These are phyloP conservation scores for Gryon sp. DNA, from an alignment of 1,140 invertebrate species.

Conservation along the genomic window DNA sequence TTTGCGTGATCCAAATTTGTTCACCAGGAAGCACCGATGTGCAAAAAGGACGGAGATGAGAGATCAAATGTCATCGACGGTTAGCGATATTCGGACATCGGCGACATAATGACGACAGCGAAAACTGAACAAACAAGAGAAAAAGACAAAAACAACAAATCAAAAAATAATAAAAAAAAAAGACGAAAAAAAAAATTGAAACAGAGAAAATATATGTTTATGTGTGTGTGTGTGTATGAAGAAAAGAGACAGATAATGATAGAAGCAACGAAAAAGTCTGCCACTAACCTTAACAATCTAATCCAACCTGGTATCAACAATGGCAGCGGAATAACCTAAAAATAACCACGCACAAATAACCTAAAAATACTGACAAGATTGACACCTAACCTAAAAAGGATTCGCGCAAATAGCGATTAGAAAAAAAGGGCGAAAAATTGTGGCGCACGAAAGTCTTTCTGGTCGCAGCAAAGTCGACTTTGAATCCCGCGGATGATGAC, in stretches of 20 bases:
- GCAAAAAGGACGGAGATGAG: background rate
- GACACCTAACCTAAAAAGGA: constrained; percentile 54
- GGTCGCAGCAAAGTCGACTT: constrained; percentile 28
- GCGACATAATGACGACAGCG: background rate
- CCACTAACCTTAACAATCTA: constrained; percentile 41
- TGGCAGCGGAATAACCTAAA: constrained; percentile 57
- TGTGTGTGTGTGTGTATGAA: background rate
- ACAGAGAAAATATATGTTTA: too few species aligned
- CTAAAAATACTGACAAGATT: constrained; percentile 56
- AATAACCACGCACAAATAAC: constrained; percentile 47
- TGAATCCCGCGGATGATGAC: constrained; percentile 50
- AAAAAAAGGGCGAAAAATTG: constrained; percentile 39
- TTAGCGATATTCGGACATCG: too few species aligned
- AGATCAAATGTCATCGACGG: background rate
- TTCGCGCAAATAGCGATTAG: constrained; percentile 3
- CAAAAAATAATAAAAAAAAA: too few species aligned
- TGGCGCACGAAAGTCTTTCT: background rate
- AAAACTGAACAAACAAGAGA: too few species aligned
- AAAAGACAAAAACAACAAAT: too few species aligned
- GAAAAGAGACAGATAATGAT: background rate
- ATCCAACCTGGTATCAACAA: constrained; percentile 45
- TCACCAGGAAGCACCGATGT: background rate
- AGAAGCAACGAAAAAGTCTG: constrained; percentile 11
- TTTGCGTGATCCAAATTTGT: background rate
- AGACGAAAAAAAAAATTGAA: too few species aligned